phyloP scores from a whole-genome alignment of 2,888 invertebrate genomes.

The Griposia aprilina region DNA sequence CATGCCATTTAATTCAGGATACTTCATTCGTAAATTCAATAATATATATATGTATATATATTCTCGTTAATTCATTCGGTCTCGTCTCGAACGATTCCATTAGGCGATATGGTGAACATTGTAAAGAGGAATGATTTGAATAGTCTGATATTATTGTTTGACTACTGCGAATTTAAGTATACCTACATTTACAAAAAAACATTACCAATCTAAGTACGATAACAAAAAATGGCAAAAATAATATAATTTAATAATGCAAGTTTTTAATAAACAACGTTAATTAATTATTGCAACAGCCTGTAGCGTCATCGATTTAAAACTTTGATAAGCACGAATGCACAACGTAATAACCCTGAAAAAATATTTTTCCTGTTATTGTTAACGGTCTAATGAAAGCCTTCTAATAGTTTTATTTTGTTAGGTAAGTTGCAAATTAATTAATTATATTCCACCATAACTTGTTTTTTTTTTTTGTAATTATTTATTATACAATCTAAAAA shows the following conservation, averaged over 20 bases:
- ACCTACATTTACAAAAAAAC: no score
- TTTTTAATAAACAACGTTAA: neutral
- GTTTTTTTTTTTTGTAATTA: neutral
- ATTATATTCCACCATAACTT: neutral
- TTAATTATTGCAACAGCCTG: slow-evolving; percentile 12
- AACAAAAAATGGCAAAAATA: neutral
- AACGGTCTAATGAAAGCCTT: slow-evolving; percentile 3
- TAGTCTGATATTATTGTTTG: neutral
- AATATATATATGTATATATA: no score
- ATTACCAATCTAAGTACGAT: neutral
- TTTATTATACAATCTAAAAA: neutral
- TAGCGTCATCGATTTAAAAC: neutral
- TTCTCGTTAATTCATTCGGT: no score
- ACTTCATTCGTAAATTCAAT: no score
- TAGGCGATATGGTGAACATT: neutral
- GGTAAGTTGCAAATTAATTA: neutral
- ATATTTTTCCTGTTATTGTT: slow-evolving; percentile 19
- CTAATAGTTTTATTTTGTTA: slow-evolving; percentile 13
- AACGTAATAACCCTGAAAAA: slow-evolving; percentile 8
- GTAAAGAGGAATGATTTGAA: neutral
- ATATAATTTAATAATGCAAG: neutral
- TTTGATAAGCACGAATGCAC: slow-evolving; percentile 25
- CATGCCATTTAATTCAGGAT: slow-evolving; percentile 2
- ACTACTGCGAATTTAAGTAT: neutral
- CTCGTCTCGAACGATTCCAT: neutral